These are phyloP conservation scores for Oscheius sp. DNA, from an alignment of 2,888 invertebrate genomes.

Conservation along the genomic window DNA sequence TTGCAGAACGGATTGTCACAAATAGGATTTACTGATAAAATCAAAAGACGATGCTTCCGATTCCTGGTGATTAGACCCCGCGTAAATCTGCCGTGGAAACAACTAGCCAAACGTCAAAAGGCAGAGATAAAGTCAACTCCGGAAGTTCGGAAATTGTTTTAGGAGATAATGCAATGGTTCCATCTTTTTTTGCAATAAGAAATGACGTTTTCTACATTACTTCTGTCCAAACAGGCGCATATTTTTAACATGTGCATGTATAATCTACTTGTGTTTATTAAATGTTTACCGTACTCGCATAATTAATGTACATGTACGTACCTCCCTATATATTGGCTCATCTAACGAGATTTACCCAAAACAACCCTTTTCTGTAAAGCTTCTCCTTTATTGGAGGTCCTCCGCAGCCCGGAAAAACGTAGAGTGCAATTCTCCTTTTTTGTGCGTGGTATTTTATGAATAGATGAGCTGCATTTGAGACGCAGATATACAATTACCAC, in stretches of 20 bases:
- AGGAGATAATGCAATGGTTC: too few species aligned
- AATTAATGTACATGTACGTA: too few species aligned
- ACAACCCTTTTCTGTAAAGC: not conserved
- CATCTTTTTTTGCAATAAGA: too few species aligned
- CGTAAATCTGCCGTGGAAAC: conserved; percentile 1
- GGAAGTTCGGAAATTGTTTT: too few species aligned
- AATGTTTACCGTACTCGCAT: too few species aligned
- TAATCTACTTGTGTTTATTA: too few species aligned
- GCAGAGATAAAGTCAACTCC: not conserved
- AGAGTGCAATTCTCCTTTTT: not conserved
- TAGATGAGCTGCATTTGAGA: conserved; percentile 6
- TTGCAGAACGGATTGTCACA: not conserved
- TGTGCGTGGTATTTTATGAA: conserved; percentile 12
- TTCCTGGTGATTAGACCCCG: not conserved
- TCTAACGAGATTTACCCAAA: not conserved
- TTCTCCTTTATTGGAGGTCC: too few species aligned
- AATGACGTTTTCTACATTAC: too few species aligned
- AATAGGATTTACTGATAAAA: conserved; percentile 3
- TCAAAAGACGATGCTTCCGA: not conserved
- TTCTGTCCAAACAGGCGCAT: too few species aligned
- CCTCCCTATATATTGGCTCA: too few species aligned
- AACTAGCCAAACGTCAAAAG: not conserved
- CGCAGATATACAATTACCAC: conserved; percentile 30
- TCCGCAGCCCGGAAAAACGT: too few species aligned
- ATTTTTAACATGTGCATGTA: too few species aligned